These are phyloP conservation scores for Scartelaos histophorus DNA, from an alignment of 2,113 vertebrate genomes.

Conservation along the genomic window DNA sequence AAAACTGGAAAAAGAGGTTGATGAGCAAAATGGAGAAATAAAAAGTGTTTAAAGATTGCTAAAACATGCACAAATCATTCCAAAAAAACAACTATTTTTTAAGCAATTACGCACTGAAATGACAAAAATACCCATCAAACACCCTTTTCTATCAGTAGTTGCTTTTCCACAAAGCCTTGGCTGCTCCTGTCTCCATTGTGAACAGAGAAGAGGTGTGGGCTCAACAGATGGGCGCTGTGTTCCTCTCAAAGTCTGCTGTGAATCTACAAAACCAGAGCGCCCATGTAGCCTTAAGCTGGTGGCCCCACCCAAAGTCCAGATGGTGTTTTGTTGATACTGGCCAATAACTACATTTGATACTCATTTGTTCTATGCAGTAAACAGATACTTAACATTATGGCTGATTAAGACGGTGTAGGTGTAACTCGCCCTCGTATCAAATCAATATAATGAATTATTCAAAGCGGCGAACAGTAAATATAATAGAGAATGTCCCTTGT, in stretches of 20 bases:
- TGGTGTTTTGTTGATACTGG: not conserved
- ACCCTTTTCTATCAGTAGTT: not conserved
- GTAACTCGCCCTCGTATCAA: conserved; percentile 35
- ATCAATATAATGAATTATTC: conserved; percentile 64
- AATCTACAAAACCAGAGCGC: not conserved
- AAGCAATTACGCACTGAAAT: too few species aligned
- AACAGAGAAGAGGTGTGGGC: not conserved
- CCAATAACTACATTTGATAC: not conserved
- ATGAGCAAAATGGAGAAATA: too few species aligned
- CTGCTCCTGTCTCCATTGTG: not conserved
- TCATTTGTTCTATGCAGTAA: conserved; percentile 7
- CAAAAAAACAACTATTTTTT: too few species aligned
- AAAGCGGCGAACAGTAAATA: conserved; percentile 15
- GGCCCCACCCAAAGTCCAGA: not conserved
- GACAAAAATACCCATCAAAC: not conserved
- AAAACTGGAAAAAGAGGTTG: too few species aligned
- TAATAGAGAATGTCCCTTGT: conserved; percentile 14
- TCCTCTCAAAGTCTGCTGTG: conserved; percentile 3
- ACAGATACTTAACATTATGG: conserved; percentile 16
- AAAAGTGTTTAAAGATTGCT: too few species aligned
- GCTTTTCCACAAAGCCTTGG: not conserved
- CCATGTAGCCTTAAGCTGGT: not conserved
- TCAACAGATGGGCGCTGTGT: not conserved
- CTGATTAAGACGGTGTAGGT: conserved; percentile 38
- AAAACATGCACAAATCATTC: too few species aligned